Conservation (phyloP, 2,797 vertebrate species). For the Spinus pinus region DNA sequence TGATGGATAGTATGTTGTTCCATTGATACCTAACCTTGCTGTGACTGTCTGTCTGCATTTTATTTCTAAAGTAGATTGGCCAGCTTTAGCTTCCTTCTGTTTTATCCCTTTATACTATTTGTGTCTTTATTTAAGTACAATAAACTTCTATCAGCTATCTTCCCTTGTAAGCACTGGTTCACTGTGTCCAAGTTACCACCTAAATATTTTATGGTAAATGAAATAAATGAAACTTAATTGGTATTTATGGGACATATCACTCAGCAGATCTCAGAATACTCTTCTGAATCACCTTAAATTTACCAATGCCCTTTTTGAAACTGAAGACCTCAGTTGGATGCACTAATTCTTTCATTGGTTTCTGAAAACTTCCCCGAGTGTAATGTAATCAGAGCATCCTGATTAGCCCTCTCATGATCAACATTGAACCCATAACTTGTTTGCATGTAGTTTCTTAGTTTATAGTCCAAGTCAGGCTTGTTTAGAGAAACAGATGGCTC, state of each 20-base stretch:
- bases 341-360: not conserved
- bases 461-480: not conserved
- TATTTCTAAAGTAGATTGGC: not conserved
- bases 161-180: not conserved
- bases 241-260: not conserved
- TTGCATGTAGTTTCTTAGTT: not conserved
- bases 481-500: not conserved
- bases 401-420: not conserved
- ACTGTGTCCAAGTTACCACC: not conserved
- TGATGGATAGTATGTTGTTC: not conserved
- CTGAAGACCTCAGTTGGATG: rapidly evolving
- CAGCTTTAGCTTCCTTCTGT: not conserved
- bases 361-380: not conserved
- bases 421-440: not conserved
- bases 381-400: not conserved
- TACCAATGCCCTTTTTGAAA: not conserved
- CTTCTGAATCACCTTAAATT: not conserved
- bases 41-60: not conserved
- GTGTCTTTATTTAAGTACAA: not conserved
- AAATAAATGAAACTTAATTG: not conserved
- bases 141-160: not conserved
- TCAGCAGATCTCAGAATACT: not conserved
- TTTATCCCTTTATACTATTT: not conserved
- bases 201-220: not conserved
- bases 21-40: not conserved